Base-by-base conservation (phyloP, 2,797 vertebrate genomes). In the Galago senegalensis region DNA sequence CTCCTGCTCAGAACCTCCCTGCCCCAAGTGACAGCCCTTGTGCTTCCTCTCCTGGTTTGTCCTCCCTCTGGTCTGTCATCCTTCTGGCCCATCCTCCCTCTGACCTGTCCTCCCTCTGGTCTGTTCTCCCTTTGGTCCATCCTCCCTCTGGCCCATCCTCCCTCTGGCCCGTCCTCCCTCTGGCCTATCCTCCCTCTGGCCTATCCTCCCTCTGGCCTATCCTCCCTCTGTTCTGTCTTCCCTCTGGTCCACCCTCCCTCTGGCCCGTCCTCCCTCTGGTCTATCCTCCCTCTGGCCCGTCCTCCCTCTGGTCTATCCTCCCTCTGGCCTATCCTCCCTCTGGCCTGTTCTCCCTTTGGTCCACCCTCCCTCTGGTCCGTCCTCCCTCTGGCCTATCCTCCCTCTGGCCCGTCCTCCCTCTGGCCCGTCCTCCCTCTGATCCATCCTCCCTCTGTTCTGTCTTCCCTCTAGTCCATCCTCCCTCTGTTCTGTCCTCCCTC, bases 71-170 rank as follows among this genome's bases (percentile, higher is more conserved):
- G 34, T 2, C 34, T 2, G 2, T 34, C 34, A 2, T 34, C 34
- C 34, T 2, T 34, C 34, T 34, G 34, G 34, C 34, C 34, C 34
- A 34, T n/a, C 40, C 5, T 34, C 34, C 5, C 40, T 40, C 40
- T 40, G 40, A 5, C 5, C 40, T 5, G 5, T 40, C 40, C 4
- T 34, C 34, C 25, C 10, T 31, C 31, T 13, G 49, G 49, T 2
- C 70, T 23, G 1, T 16, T 0, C 4, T 29, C 17, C 7, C 63
- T 8, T 10, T 5, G 3, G 46, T 3, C 4, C 4, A 0, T 27
- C 40, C 12, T 21, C 34, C 87, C 70, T 11, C 61, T 6, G 8
- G 23, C 60, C 0, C 0, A 17, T 5, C 3, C 63, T 27, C 60
- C 11, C 70, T 9, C 60, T 2, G 20, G 37, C 5, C 37, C 37